Percentiles rank a stretch among this genome's conserved stretches.
phyloP scores from a whole-genome alignment of 2,888 invertebrate species.

The Ormyrus nitidulus region DNA sequence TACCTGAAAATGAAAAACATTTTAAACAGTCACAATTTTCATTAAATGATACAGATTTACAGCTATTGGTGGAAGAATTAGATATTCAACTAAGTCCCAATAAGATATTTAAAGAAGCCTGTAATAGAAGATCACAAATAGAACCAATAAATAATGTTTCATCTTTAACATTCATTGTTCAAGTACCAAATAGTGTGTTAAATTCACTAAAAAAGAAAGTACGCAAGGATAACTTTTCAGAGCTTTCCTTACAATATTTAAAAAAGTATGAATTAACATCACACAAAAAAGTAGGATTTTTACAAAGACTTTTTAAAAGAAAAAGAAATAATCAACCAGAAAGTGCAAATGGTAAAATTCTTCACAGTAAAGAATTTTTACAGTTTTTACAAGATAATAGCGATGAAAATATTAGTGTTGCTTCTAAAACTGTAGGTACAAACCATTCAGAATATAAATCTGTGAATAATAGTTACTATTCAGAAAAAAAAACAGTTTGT shows the following conservation, averaged over 20 bases:
- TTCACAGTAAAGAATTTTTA: neutral
- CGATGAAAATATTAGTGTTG: neutral
- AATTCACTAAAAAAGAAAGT: constrained; percentile 16
- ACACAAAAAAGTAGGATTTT: constrained; percentile 19
- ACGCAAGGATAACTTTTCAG: neutral
- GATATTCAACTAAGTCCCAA: constrained; percentile 19
- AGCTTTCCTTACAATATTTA: constrained; percentile 23
- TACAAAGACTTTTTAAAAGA: constrained; percentile 39
- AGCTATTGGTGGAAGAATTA: constrained; percentile 31
- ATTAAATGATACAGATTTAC: constrained; percentile 25
- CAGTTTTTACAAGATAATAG: constrained; percentile 10
- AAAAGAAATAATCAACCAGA: constrained; percentile 26
- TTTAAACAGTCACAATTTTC: constrained; percentile 13
- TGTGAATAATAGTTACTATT: neutral
- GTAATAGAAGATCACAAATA: neutral
- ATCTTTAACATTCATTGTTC: constrained; percentile 41
- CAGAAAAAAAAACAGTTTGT: constrained; percentile 13
- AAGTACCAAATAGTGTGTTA: constrained; percentile 46
- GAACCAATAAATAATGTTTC: constrained; percentile 7
- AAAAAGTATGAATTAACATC: neutral
- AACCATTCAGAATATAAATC: neutral
- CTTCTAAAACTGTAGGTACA: neutral
- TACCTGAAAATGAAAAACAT: constrained; percentile 4
- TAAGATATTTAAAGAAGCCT: constrained; percentile 6
- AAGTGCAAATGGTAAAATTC: neutral